Base-by-base conservation (phyloP, 2,113 vertebrate species). In the Murina feae region DNA sequence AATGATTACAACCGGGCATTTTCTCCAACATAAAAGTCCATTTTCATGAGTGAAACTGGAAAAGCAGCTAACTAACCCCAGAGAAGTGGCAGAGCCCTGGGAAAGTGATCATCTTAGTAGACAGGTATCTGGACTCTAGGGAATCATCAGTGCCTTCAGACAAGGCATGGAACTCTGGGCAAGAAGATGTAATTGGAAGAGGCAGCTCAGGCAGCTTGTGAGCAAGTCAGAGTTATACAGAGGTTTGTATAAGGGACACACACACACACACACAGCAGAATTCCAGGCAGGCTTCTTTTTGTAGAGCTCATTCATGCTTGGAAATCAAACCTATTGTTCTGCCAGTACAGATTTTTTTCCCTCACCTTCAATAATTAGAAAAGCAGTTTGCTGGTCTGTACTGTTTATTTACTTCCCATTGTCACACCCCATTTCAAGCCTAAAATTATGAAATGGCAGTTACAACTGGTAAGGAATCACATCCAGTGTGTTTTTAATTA, bases 31-130 rank as follows among this genome's bases (percentile, higher is more conserved):
- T 60, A 66, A 95, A 95, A 95, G 32, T 35, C 60, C 76, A 51
- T 69, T 72, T 66, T 91, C 42, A 86, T 66, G 90, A 75, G 74
- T 55, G 88, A 93, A 93, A 96, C 58, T 68, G 21, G 80, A 9
- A 89, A 96, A 94, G 89, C 44, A 94, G 78, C 84, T 71, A 82
- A 7, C 71, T 89, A 97, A 93, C 79, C 58, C 89, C 89, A 11
- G 18, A 32, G 90, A 93, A 42, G 75, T 20, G 63, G 53, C n/a
- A 78, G 69, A 97, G 35, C 94, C 60, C 86, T 49, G n/a, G 81
- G 82, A 58, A 96, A 89, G 82, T 10, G 85, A 39, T 37, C 32
- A 37, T 83, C 65, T 96, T 72, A 81, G 44, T 0, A 88, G 42
- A 80, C 1, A 1, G 21, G 85, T 74, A 91, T 35, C 35, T 91